Conservation (phyloP, 2,797 vertebrate species). For the Sitta carolinensis region DNA sequence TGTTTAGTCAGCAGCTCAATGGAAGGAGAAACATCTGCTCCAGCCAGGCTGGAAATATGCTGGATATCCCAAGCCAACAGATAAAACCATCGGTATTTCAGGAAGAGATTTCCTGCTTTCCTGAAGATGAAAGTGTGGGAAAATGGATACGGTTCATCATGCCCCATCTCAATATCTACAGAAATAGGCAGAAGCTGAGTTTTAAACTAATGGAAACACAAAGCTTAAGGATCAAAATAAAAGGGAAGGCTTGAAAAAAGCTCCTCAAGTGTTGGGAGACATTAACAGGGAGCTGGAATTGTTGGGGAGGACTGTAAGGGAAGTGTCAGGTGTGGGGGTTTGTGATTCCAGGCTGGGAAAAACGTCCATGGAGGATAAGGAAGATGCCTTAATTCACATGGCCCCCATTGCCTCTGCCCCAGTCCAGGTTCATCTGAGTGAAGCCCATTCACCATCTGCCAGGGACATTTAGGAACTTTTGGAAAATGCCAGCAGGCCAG, state of each 20-base stretch:
- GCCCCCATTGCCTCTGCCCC: neutral
- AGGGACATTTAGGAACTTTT: neutral
- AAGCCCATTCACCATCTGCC: neutral
- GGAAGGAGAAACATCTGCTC: neutral
- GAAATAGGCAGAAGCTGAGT: neutral
- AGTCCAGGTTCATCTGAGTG: neutral
- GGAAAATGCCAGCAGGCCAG: neutral
- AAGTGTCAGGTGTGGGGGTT: accelerated
- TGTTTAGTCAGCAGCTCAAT: neutral
- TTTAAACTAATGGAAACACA: conserved; percentile 47
- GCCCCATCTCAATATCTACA: neutral
- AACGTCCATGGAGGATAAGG: neutral
- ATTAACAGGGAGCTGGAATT: neutral
- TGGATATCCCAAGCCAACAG: neutral
- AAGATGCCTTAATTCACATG: neutral
- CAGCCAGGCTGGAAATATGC: neutral
- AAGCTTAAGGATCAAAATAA: conserved; percentile 52
- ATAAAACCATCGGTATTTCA: neutral
- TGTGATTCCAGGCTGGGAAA: neutral
- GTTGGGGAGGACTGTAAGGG: neutral
- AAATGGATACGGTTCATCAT: neutral
- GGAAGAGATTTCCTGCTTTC: neutral
- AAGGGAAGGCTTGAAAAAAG: neutral
- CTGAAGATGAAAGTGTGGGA: neutral
- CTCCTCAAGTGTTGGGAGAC: neutral